Base-by-base conservation (phyloP, 2,113 vertebrate genomes). In the Muscicapa adusta region DNA sequence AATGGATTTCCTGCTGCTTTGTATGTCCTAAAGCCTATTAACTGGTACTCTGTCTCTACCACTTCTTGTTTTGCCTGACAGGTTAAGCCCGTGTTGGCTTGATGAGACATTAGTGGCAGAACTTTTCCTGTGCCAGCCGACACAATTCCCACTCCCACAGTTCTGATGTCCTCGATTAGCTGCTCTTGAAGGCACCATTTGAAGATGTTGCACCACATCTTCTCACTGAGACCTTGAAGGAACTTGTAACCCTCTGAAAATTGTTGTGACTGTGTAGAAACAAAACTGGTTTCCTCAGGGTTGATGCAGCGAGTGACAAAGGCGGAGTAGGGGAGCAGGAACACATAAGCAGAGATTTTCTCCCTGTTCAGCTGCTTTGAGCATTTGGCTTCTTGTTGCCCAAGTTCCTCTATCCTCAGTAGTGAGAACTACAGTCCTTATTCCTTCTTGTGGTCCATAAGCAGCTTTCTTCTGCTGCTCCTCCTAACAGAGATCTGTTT, bases 1-100 rank as follows among this genome's bases (percentile, higher is more conserved):
- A 95, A 96, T 90, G 82, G 68, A 47, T 91, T 96, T 95, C 94
- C 95, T 90, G 93, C 91, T 90, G 89, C 63, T 93, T 87, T 96
- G 47, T 94, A 31, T 89, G 82, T 94, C 88, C 78, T 90, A 81
- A 89, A 94, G 92, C 89, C 93, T 88, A 93, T 93, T 95, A 94
- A 80, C 79, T 70, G 91, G 89, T 85, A 85, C 78, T 88, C 63
- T 94, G 77, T 91, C 89, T 96, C 36, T 5, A 73, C 71, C 33
- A 47, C 85, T 85, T 93, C 94, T 94, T 91, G 60, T 84, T 95
- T 88, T 82, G 53, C 88, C 85, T 93, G 95, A 74, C 89, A 93
- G 79, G 85, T 96, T 94, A 96, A 93, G 78, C 56, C 56, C 10
- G 4, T 6, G 5, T 67, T 81, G 84, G 83, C 83, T 92, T 85